Base-by-base conservation (phyloP, 2,797 vertebrate species). In the Tolypeutes matacus region DNA sequence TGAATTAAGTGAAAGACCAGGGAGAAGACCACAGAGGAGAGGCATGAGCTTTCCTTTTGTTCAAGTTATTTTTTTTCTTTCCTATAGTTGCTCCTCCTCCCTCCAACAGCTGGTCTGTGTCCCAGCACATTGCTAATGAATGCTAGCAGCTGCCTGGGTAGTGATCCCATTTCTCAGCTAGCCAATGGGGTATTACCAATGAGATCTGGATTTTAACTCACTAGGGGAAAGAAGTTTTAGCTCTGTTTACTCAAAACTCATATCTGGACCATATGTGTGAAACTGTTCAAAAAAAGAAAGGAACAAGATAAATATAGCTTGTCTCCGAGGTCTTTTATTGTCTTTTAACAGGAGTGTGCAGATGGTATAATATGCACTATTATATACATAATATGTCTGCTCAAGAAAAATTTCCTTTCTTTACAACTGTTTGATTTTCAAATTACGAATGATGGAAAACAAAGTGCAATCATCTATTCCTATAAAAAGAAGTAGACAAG, bases 381-480 rank as follows among this genome's bases (percentile, higher is more conserved):
- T 95, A 75, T 86, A 78, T 86, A 92, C 36, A 14, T 89, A 81
- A 89, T 67, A 51, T 69, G 21, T 49, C 21, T 86, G 49, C 73
- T 78, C 39, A 86, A 94, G 86, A 86, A 86, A 95, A 92, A 20
- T 21, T 85, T 80, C 9, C 15, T 89, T 89, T 75, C n/a, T 75
- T 94, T 89, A 27, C 23, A 93, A 18, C 3, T 65, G 34, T 92
- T 86, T 96, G 77, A 93, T 72, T 96, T 76, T 94, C 53, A 97
- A 97, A 95, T 96, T 94, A 91, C 75, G 75, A 96, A 62, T 86
- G 89, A 96, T 86, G 85, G 83, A 75, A 94, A 76, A 96, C 36
- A 91, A 93, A 80, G 7, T 80, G 0, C 3, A 89, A 53, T 88
- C 23, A 53, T 76, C 21, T 46, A 51, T 89, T 62, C 17, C 14